These are phyloP conservation scores for Ornithoptera alexandrae DNA, from an alignment of 2,888 invertebrate species.

Conservation along the genomic window DNA sequence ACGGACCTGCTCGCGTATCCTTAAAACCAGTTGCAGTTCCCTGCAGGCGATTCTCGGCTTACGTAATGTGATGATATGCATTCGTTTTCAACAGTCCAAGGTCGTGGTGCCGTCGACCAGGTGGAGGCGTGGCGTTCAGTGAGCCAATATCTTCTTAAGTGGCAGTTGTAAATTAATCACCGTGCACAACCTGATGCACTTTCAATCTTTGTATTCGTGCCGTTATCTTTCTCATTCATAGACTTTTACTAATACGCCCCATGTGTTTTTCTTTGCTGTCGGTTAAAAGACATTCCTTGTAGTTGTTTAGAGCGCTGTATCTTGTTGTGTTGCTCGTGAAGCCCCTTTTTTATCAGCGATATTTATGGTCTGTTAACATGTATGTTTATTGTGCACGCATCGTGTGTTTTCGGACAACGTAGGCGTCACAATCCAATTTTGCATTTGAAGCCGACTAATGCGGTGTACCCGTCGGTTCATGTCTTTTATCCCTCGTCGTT, in stretches of 20 bases:
- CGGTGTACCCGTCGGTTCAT: conserved; percentile 45
- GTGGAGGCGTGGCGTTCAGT: conserved; percentile 58
- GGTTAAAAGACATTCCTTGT: conserved; percentile 48
- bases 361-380: conserved; percentile 71
- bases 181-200: conserved; percentile 65
- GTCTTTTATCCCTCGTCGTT: conserved; percentile 49
- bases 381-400: conserved; percentile 60
- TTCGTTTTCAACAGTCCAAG: conserved; percentile 57
- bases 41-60: conserved; percentile 60
- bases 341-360: conserved; percentile 65
- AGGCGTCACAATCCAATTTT: conserved; percentile 68
- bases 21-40: conserved; percentile 66
- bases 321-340: conserved; percentile 62
- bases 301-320: conserved; percentile 60
- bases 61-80: conserved; percentile 59
- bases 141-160: conserved; percentile 66
- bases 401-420: conserved; percentile 66
- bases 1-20: conserved; percentile 48
- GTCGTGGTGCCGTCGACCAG: conserved; percentile 56
- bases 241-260: conserved; percentile 36
- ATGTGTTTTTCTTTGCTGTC: conserved; percentile 38
- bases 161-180: conserved; percentile 67
- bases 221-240: conserved; percentile 57
- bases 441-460: conserved; percentile 57
- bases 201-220: conserved; percentile 63